Base-by-base conservation (phyloP, 2,888 invertebrate genomes). In the Subacronicta megacephala region DNA sequence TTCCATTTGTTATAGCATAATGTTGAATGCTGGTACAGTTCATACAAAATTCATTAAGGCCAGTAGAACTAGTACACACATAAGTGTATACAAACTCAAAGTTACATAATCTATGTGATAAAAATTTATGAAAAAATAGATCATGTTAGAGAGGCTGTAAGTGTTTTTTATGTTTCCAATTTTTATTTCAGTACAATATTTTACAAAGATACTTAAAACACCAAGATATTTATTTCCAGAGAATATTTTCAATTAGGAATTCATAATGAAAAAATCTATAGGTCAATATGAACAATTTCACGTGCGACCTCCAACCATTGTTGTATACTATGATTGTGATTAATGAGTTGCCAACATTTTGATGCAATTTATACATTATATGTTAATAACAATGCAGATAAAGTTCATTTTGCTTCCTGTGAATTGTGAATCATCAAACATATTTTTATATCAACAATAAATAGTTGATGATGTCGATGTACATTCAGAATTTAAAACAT, bases 391-490 rank as follows among this genome's bases (percentile, higher is more conserved):
- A 66, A 13, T 49, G 53, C 53, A 50, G 46, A 60, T 53, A 52
- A 60, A 60, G 55, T 53, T 33, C n/a, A 12, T 49, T 4, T 36
- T 52, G 41, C 45, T 36, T 10, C 1, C 20, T 13, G 18, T 23
- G 29, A 2, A 36, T 38, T 49, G 59, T 52, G 69, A 55, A 52
- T 60, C 51, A 55, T 40, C 23, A 33, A 37, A 47, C 16, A 54
- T 47, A 51, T 41, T 20, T 51, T 35, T 37, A 40, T 18, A 58
- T 52, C 41, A 71, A 45, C 36, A 40, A 50, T 51, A 52, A 16
- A 50, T 42, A 52, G 33, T 35, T 36, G 35, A 42, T 35, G 41
- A 37, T 59, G n/a, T 62, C 52, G n/a, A 56, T 45, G 65, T 50
- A 44, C 36, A 53, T 41, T 44, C 26, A 33, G 29, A 47, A 36